These are phyloP conservation scores for Paramisgurnus dabryanus DNA, from an alignment of 2,113 vertebrate genomes.

Conservation along the genomic window DNA sequence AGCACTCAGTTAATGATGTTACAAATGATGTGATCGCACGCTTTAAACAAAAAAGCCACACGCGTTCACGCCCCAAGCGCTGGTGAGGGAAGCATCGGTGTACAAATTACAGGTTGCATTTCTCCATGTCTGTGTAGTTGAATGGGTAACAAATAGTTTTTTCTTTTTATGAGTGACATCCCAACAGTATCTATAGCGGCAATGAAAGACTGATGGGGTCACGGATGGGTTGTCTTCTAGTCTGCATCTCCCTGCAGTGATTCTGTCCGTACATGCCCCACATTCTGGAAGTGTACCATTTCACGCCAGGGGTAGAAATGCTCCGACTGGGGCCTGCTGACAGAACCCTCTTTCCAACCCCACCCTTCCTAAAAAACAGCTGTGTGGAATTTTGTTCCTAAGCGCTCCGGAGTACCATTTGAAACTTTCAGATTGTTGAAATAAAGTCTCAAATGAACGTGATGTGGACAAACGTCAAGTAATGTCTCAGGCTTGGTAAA, in stretches of 20 bases:
- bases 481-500: background rate
- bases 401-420: constrained; percentile 17
- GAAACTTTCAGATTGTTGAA: background rate
- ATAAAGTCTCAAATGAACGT: constrained; percentile 27
- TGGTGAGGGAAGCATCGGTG: constrained; percentile 62
- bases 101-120: constrained; percentile 73
- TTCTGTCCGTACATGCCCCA: constrained; percentile 73
- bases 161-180: constrained; percentile 11
- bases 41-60: constrained; percentile 58
- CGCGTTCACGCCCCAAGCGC: constrained; percentile 62
- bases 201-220: constrained; percentile 54
- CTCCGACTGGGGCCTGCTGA: constrained; percentile 58
- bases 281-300: constrained; percentile 73
- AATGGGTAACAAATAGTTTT: background rate
- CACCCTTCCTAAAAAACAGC: constrained; percentile 22
- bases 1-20: constrained; percentile 64
- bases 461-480: background rate
- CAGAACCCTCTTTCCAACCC: constrained; percentile 49
- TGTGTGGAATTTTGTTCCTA: constrained; percentile 41
- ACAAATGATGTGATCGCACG: constrained; percentile 60
- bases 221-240: constrained; percentile 62
- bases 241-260: constrained; percentile 65
- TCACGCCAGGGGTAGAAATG: constrained; percentile 59
- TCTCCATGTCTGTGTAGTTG: constrained; percentile 44
- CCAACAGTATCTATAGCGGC: background rate